phyloP scores from a whole-genome alignment of 2,888 invertebrate genomes.

The Acanthopleura granulata region DNA sequence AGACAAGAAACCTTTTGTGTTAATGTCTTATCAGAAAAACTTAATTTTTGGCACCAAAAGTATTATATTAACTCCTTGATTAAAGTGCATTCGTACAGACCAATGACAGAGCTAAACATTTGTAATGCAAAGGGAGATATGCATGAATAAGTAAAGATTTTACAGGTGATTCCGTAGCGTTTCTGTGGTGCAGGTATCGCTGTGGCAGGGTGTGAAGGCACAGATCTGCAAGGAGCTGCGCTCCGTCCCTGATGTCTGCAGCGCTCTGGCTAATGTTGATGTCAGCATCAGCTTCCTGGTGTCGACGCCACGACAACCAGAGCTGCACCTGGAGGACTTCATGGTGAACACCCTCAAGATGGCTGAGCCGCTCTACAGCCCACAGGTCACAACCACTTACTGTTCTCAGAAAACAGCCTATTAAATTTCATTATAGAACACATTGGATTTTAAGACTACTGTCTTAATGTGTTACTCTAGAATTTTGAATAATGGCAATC shows the following conservation, averaged over 20 bases:
- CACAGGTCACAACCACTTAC: constrained; percentile 30
- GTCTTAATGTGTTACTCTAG: no score
- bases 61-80: no score
- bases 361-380: constrained; percentile 34
- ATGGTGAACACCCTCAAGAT: constrained; percentile 48
- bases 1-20: no score
- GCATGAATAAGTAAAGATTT: no score
- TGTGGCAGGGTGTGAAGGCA: constrained; percentile 20
- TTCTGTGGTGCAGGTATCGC: constrained; percentile 23
- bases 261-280: constrained; percentile 30
- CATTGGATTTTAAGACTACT: no score
- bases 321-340: constrained; percentile 36
- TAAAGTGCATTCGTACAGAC: no score
- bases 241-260: constrained; percentile 26
- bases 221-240: constrained; percentile 25
- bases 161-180: neutral
- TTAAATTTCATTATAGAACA: no score
- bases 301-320: constrained; percentile 28
- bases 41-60: no score
- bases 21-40: no score
- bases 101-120: no score
- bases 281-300: constrained; percentile 36
- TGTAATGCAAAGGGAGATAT: no score
- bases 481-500: no score
- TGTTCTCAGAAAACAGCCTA: neutral